Percentiles rank a stretch among this genome's conserved stretches.
Conservation (phyloP, 2,113 vertebrate species). For the Corynorhinus townsendii region DNA sequence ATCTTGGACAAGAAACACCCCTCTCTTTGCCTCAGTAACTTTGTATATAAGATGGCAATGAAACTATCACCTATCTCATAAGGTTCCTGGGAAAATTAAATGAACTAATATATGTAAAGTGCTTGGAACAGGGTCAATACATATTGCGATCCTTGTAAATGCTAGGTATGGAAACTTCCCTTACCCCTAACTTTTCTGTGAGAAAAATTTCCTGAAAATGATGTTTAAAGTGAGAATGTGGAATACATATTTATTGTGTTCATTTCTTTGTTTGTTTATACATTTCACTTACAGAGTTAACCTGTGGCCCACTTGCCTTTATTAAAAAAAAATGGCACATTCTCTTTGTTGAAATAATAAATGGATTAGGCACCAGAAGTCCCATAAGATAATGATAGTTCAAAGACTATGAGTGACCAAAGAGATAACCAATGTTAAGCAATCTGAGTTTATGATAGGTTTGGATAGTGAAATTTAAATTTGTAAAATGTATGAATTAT, state of each 20-base stretch:
- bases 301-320: background rate
- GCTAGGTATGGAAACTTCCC: background rate
- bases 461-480: background rate
- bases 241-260: background rate
- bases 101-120: background rate
- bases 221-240: background rate
- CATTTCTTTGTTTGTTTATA: background rate
- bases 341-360: background rate
- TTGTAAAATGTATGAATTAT: background rate
- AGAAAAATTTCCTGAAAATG: background rate
- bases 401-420: background rate
- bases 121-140: background rate
- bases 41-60: background rate
- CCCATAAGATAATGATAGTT: background rate
- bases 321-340: background rate
- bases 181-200: background rate
- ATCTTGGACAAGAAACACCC: background rate
- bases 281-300: background rate
- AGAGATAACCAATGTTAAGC: background rate
- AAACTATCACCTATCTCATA: background rate
- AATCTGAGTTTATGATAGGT: background rate
- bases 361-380: background rate
- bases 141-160: background rate
- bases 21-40: background rate
- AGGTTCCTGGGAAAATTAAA: background rate